phyloP scores from a whole-genome alignment of 2,113 vertebrate genomes.

The Piliocolobus tephrosceles region DNA sequence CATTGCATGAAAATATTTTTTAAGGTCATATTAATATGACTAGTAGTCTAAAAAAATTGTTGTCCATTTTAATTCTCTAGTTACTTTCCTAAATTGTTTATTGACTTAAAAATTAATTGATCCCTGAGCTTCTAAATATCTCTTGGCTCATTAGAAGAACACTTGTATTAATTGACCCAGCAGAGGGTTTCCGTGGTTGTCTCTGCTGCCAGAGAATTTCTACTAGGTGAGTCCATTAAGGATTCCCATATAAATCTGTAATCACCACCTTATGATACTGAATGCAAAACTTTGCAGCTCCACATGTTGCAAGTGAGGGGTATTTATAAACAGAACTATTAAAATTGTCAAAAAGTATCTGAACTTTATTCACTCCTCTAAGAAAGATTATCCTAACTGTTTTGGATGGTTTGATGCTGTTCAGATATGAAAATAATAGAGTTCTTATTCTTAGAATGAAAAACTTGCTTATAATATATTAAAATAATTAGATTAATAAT shows the following conservation, averaged over 20 bases:
- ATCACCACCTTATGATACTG: no score
- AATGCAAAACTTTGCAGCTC: neutral
- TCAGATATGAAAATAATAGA: neutral
- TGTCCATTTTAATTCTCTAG: neutral
- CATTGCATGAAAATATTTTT: neutral
- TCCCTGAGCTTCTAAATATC: constrained; percentile 21
- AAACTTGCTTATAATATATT: neutral
- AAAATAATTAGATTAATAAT: neutral
- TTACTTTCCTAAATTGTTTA: constrained; percentile 43
- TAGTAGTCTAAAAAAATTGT: constrained; percentile 29
- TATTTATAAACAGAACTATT: neutral
- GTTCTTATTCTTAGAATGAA: neutral
- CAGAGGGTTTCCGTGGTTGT: constrained; percentile 14
- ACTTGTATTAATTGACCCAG: constrained; percentile 62
- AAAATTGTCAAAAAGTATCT: neutral
- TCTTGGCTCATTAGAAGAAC: constrained; percentile 36
- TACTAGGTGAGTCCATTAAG: constrained; percentile 4
- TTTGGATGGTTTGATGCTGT: neutral
- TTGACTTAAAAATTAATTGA: constrained; percentile 61
- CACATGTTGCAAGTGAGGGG: neutral
- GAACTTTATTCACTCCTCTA: neutral
- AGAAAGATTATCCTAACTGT: neutral
- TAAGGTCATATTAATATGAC: neutral
- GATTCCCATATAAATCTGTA: neutral
- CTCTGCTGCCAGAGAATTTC: neutral